phyloP scores from a whole-genome alignment of 1,140 invertebrate genomes.

The Oreohelix idahoensis region DNA sequence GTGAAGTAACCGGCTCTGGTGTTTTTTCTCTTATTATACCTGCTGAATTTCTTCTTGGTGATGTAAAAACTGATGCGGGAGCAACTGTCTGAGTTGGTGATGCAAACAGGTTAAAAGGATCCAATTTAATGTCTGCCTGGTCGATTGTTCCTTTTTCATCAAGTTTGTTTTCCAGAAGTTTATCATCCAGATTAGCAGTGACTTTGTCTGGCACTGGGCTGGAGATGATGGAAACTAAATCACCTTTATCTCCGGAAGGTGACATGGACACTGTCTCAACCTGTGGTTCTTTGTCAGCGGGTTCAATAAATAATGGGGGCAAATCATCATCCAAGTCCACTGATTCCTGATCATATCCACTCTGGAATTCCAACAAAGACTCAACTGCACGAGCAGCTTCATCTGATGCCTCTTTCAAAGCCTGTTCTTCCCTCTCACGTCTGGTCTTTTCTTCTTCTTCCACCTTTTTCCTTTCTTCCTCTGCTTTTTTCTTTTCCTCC shows the following conservation, averaged over 20 bases:
- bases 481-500: neutral
- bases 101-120: slow-evolving; percentile 21
- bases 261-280: slow-evolving; percentile 9
- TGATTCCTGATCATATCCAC: slow-evolving; percentile 2
- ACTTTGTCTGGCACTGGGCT: slow-evolving; percentile 31
- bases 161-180: slow-evolving; percentile 14
- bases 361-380: slow-evolving; percentile 44
- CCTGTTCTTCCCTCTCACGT: slow-evolving; percentile 39
- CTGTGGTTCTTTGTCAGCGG: slow-evolving; percentile 17
- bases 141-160: neutral
- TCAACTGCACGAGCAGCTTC: slow-evolving; percentile 55
- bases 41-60: slow-evolving; percentile 28
- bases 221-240: slow-evolving; percentile 6
- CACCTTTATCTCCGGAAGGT: slow-evolving; percentile 15
- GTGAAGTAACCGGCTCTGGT: slow-evolving; percentile 20
- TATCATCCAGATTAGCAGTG: slow-evolving; percentile 28
- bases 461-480: neutral
- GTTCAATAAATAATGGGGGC: slow-evolving; percentile 26
- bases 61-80: slow-evolving; percentile 27
- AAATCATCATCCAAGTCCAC: slow-evolving; percentile 32
- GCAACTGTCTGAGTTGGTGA: neutral
- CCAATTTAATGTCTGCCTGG: neutral
- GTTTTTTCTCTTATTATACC: slow-evolving; percentile 19
- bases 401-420: slow-evolving; percentile 50
- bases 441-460: slow-evolving; percentile 44